Conservation (phyloP, 2,888 invertebrate species). For the Tenthredo livida region DNA sequence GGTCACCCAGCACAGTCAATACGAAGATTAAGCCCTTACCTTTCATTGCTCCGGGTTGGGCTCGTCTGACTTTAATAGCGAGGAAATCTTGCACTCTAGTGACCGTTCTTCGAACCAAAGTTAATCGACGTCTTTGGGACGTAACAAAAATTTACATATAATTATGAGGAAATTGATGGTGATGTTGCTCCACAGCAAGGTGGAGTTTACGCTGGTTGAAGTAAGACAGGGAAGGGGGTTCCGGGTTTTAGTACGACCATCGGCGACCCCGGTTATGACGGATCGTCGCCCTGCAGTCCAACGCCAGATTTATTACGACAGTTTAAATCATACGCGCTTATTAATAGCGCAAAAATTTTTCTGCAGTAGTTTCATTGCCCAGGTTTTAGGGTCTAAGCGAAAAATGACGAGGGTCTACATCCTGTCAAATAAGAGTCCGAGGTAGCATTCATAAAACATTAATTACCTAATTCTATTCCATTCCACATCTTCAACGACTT, state of each 20-base stretch:
- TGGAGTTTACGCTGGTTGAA: neutral
- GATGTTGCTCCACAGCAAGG: neutral
- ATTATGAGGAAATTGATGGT: neutral
- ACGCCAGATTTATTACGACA: conserved; percentile 36
- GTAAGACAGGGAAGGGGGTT: neutral
- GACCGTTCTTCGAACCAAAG: neutral
- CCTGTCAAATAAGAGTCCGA: conserved; percentile 8
- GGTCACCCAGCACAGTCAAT: neutral
- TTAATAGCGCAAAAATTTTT: neutral
- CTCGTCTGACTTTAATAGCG: neutral
- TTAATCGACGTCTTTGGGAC: neutral
- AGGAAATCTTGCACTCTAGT: neutral
- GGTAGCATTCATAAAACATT: neutral
- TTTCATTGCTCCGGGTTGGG: neutral
- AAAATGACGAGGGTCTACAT: conserved; percentile 34
- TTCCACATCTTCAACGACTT: neutral
- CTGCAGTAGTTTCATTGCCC: neutral
- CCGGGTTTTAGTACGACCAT: neutral
- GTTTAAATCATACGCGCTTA: conserved; percentile 25
- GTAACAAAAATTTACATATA: neutral
- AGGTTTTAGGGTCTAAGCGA: neutral
- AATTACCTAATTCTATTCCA: neutral
- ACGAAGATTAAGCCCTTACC: neutral
- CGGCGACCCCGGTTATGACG: neutral
- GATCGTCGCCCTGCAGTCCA: conserved; percentile 5